Evolutionary conservation across 2,113 vertebrate genomes (phyloP).

Genomic region (Vicugna pacos): DNA sequence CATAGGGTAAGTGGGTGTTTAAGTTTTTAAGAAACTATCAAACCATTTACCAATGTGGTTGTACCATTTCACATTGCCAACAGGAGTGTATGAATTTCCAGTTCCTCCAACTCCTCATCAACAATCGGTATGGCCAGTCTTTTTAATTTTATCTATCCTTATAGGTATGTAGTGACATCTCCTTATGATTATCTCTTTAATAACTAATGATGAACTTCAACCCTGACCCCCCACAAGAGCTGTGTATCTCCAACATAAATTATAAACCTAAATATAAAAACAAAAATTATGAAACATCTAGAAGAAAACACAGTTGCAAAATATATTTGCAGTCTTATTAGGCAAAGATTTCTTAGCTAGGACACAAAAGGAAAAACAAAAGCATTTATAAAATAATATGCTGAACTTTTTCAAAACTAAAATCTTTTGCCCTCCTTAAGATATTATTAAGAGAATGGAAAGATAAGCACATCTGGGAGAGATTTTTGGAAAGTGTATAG

Average conservation of each 20-base stretch:
- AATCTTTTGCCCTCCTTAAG: background rate
- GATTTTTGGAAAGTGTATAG: background rate
- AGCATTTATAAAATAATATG: background rate
- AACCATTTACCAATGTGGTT: background rate
- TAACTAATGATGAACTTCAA: background rate
- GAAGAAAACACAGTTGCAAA: background rate
- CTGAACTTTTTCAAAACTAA: conserved; percentile 19
- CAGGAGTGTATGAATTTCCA: background rate
- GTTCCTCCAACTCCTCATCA: background rate
- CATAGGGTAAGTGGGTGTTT: background rate
- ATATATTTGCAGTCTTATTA: background rate
- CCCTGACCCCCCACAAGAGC: background rate
- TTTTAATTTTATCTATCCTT: background rate
- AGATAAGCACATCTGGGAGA: background rate
- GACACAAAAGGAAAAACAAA: background rate
- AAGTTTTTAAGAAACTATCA: background rate
- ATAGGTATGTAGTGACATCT: background rate
- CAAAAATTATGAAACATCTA: background rate
- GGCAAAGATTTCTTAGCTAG: conserved; percentile 20
- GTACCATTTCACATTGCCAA: background rate
- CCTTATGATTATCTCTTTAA: background rate
- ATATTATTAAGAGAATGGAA: conserved; percentile 10
- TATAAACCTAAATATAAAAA: background rate
- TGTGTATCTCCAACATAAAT: background rate
- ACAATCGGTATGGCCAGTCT: background rate